Percentiles rank a stretch among this genome's conserved stretches.
phyloP scores from a whole-genome alignment of 2,888 invertebrate genomes.

The Dicyrtoma fusca region DNA sequence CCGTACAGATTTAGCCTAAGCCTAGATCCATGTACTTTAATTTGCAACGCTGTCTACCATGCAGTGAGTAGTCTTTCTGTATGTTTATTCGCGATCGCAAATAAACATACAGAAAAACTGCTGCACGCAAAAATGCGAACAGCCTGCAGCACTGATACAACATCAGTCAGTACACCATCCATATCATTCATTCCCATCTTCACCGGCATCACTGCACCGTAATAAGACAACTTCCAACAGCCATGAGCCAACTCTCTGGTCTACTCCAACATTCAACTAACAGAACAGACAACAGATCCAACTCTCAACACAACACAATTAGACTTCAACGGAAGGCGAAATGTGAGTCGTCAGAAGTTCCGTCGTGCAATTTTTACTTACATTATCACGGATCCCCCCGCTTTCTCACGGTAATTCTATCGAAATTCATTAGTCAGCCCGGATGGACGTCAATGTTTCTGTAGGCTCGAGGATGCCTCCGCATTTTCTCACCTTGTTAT shows the following conservation, averaged over 20 bases:
- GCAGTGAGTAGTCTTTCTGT: too few species aligned
- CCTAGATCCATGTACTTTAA: too few species aligned
- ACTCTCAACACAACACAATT: not conserved
- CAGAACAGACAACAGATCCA: not conserved
- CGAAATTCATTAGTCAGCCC: not conserved
- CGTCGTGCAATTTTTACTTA: not conserved
- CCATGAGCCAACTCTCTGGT: not conserved
- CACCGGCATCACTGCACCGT: too few species aligned
- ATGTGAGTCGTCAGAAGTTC: not conserved
- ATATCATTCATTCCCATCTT: too few species aligned
- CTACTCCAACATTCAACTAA: not conserved
- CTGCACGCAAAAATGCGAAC: not conserved
- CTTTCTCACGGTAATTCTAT: not conserved
- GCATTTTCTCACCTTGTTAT: constrained; percentile 7
- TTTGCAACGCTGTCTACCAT: too few species aligned
- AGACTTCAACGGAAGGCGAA: not conserved
- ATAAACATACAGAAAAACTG: not conserved
- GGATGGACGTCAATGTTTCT: not conserved
- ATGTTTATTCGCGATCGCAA: not conserved
- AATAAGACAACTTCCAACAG: constrained; percentile 2
- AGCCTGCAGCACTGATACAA: not conserved
- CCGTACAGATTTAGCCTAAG: too few species aligned
- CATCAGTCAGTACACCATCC: too few species aligned
- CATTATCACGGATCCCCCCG: not conserved
- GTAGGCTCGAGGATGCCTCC: not conserved